Base-by-base conservation (phyloP, 2,113 vertebrate species). In the Symphodus melops region DNA sequence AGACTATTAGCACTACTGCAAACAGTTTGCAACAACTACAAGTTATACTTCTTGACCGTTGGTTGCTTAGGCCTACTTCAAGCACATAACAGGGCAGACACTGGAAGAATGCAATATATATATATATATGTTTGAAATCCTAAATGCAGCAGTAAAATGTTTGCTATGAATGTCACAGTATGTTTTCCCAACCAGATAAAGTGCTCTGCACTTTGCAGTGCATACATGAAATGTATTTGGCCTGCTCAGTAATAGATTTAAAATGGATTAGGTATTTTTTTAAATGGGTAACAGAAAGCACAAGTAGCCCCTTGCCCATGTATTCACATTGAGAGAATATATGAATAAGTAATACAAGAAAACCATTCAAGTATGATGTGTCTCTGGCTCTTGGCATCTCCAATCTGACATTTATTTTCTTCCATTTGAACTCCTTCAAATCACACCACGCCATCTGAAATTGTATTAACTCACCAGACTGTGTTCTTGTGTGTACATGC, bases 351-450 rank as follows among this genome's bases (percentile, higher is more conserved):
- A 11, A 12, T 41, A 70, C 16, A 62, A 21, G 53, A 52, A 20
- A 41, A n/a, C 10, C 3, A 0, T 41, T 36, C 13, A 33, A 58
- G 58, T 63, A 41, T 57, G 21, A 79, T 56, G 11, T 41, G 39
- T 2, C 39, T 41, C 39, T 41, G 39, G 11, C 39, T 41, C 39
- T 41, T 41, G 8, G 5, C 39, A 10, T 49, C 72, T 21, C 70
- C 62, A 52, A 75, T 65, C 5, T 57, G 44, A 79, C 53, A 68
- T 77, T 74, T 77, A 46, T 55, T 60, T 61, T 78, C 52, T 62
- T 84, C 41, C 17, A 49, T 71, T 56, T 78, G 46, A 68, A 68
- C 54, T 62, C 3, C 0, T 57, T 48, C 59, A 65, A 39, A 55
- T 82, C 84, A 78, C 66, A 75, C 64, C 23, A 53, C 52, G 23